These are phyloP conservation scores for Apogon hyalosoma DNA, from an alignment of 2,797 vertebrate genomes.

Conservation along the genomic window DNA sequence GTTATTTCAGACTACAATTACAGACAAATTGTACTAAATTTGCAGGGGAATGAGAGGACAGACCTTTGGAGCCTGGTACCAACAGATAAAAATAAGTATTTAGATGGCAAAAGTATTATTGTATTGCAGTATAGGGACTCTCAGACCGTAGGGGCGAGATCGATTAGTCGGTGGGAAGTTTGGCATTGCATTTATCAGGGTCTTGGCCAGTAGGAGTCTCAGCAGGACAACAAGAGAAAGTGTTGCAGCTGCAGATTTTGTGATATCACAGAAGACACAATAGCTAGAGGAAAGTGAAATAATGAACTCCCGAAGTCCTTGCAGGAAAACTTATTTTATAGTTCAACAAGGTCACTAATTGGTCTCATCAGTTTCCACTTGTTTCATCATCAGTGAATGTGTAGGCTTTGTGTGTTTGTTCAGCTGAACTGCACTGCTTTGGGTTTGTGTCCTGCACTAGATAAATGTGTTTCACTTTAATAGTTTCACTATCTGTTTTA, in stretches of 20 bases:
- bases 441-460: not conserved
- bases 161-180: conserved; percentile 12
- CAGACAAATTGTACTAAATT: conserved; percentile 10
- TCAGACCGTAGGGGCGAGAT: conserved; percentile 10
- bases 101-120: conserved; percentile 13
- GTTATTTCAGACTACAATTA: conserved; percentile 15
- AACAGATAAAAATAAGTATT: conserved; percentile 44
- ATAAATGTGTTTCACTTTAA: not conserved
- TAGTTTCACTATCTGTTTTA: not conserved
- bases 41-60: not conserved
- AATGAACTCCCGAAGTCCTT: not conserved
- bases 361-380: conserved; percentile 3
- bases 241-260: conserved; percentile 46
- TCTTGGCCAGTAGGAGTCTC: conserved; percentile 8
- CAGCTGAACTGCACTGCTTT: not conserved
- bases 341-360: conserved; percentile 8
- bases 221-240: conserved; percentile 17
- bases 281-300: not conserved
- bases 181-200: conserved; percentile 24
- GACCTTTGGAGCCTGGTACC: conserved; percentile 28
- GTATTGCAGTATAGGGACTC: conserved; percentile 16
- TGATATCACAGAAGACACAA: conserved; percentile 18
- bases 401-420: not conserved
- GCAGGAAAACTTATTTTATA: conserved; percentile 1
- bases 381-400: conserved; percentile 14